These are phyloP conservation scores for Epistrophe eligans DNA, from an alignment of 2,888 invertebrate species.

Conservation along the genomic window DNA sequence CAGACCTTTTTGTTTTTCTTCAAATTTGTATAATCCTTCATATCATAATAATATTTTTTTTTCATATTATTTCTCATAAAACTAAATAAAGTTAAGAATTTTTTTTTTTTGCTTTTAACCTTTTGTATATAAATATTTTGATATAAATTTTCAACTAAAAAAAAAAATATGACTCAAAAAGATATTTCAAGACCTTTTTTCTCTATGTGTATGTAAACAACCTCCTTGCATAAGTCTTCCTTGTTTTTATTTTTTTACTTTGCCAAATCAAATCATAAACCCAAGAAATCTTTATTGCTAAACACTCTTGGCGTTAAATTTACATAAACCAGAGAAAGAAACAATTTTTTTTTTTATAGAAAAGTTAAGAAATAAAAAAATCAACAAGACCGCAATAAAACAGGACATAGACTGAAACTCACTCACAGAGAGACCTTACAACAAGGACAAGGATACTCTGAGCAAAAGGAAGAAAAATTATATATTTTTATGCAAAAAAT, in stretches of 20 bases:
- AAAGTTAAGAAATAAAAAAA: conserved; percentile 1
- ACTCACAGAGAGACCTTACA: neutral
- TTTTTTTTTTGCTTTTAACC: neutral
- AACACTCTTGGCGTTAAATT: conserved; percentile 69
- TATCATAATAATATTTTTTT: neutral
- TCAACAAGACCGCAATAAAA: conserved; percentile 37
- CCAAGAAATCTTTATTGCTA: conserved; percentile 72
- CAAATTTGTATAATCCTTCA: conserved; percentile 1
- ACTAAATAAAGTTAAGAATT: conserved; percentile 27
- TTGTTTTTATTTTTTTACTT: conserved; percentile 1
- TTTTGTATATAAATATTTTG: neutral
- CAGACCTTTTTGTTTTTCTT: neutral
- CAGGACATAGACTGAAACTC: neutral
- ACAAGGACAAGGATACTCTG: conserved; percentile 18
- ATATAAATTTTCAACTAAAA: neutral
- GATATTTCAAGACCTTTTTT: conserved; percentile 8
- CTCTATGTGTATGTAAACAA: neutral
- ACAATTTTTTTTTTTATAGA: no score
- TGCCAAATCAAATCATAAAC: conserved; percentile 72
- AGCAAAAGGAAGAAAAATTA: neutral
- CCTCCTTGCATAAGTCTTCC: neutral
- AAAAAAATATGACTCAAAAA: neutral
- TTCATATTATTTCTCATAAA: conserved; percentile 13
- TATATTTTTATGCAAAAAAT: conserved; percentile 2
- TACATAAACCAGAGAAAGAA: conserved; percentile 43